Evolutionary conservation across 2,113 vertebrate species (phyloP).

Genomic region (Eublepharis macularius): DNA sequence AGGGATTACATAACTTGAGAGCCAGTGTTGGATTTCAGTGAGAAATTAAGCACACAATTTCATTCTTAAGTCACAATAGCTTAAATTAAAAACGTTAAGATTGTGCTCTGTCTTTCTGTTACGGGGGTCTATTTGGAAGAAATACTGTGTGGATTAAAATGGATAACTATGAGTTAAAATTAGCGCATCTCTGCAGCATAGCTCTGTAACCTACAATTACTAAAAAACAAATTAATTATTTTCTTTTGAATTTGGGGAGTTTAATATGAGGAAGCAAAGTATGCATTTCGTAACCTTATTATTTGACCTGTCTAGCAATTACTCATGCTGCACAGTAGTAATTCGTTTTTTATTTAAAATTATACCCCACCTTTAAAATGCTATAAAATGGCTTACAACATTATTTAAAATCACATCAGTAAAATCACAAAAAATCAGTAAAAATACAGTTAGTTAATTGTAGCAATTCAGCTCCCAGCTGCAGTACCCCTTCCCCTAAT

Average conservation of each 20-base stretch:
- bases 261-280: background rate
- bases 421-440: too few species aligned
- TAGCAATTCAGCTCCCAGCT: too few species aligned
- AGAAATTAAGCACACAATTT: conserved; percentile 22
- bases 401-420: too few species aligned
- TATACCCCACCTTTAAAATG: too few species aligned
- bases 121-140: background rate
- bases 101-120: conserved; percentile 6
- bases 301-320: background rate
- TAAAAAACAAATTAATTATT: background rate
- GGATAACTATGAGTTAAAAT: background rate
- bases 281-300: background rate
- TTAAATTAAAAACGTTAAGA: conserved; percentile 1
- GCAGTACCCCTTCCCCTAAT: too few species aligned
- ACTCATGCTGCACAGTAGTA: too few species aligned
- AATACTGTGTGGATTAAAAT: conserved; percentile 10
- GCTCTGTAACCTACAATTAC: background rate
- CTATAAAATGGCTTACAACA: too few species aligned
- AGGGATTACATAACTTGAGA: conserved; percentile 21
- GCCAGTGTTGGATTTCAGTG: background rate
- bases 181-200: background rate
- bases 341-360: background rate
- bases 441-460: too few species aligned
- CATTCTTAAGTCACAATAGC: conserved; percentile 16
- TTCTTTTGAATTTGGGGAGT: background rate